A percentile compares a stretch with the other conserved stretches of the same genome.
Conservation (phyloP, 2,113 vertebrate genomes). For the Pongo pygmaeus region DNA sequence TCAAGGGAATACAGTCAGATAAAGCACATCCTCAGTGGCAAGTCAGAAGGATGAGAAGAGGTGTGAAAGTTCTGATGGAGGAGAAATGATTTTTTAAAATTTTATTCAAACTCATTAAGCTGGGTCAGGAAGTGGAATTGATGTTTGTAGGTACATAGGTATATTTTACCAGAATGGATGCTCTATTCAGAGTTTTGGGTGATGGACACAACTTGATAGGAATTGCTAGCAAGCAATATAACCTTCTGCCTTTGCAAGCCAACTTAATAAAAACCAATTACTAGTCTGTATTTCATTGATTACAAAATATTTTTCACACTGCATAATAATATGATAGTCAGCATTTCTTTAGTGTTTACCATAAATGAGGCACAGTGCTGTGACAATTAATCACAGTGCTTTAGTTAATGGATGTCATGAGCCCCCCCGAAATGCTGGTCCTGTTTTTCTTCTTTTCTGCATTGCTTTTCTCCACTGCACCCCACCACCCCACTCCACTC, state of each 20-base stretch:
- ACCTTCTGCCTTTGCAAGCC: background rate
- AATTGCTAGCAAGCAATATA: background rate
- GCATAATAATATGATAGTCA: background rate
- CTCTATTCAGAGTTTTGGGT: background rate
- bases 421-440: background rate
- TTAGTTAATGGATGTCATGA: background rate
- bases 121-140: background rate
- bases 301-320: background rate
- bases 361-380: background rate
- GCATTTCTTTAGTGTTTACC: background rate
- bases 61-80: background rate
- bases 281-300: background rate
- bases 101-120: background rate
- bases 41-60: background rate
- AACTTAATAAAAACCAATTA: constrained; percentile 13
- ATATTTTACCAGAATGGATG: background rate
- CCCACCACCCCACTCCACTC: background rate
- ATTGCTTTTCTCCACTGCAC: no score
- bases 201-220: background rate
- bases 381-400: background rate
- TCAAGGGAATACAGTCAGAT: background rate
- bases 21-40: background rate
- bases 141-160: background rate
- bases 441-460: background rate
- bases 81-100: background rate